Conservation (phyloP, 1,140 invertebrate species). For the Bombus polaris region DNA sequence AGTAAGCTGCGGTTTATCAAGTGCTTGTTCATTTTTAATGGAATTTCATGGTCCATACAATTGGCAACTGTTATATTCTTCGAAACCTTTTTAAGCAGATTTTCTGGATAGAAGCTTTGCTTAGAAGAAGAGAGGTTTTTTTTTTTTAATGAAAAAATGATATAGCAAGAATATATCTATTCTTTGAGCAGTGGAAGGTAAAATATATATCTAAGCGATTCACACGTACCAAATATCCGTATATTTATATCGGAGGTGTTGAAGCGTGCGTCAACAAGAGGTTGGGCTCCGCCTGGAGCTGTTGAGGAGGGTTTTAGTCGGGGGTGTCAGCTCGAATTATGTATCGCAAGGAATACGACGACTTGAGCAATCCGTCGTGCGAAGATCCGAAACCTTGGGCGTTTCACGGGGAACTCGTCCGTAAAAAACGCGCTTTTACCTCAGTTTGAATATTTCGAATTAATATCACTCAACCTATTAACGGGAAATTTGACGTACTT, state of each 20-base stretch:
- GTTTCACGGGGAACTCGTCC: slow-evolving; percentile 34
- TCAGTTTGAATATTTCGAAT: background rate
- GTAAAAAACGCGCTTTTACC: background rate
- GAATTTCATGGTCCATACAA: background rate
- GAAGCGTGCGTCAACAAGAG: slow-evolving; percentile 67
- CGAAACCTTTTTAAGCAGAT: background rate
- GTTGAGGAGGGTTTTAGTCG: slow-evolving; percentile 69
- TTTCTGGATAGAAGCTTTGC: background rate
- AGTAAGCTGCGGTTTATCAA: background rate
- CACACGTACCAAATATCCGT: slow-evolving; percentile 48
- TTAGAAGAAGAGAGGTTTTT: background rate
- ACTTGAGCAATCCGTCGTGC: slow-evolving; percentile 59
- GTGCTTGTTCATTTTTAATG: background rate
- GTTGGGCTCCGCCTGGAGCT: slow-evolving; percentile 68
- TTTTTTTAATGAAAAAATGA: no score
- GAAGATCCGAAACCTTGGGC: slow-evolving; percentile 62
- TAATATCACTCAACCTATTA: no score
- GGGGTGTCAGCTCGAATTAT: slow-evolving; percentile 73
- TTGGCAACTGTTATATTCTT: no score
- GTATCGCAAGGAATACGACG: slow-evolving; percentile 65
- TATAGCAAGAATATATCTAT: background rate
- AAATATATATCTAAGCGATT: slow-evolving; percentile 29
- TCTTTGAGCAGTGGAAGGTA: background rate
- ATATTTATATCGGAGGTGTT: slow-evolving; percentile 68
- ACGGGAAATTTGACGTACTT: no score